Conservation (phyloP, 2,113 vertebrate genomes). For the Athene noctua region DNA sequence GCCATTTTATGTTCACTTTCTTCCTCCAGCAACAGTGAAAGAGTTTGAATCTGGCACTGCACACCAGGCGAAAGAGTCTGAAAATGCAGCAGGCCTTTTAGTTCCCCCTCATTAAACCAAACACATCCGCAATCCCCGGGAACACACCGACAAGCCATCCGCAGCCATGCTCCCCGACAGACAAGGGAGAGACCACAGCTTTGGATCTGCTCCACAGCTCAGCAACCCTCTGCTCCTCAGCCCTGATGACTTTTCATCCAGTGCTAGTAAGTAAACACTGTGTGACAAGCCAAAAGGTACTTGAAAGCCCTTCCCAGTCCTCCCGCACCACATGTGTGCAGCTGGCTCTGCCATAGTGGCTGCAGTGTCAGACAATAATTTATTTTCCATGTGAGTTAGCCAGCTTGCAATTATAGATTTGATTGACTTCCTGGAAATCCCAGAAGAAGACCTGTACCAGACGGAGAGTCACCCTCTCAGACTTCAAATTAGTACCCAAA, state of each 20-base stretch:
- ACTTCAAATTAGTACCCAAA: constrained; percentile 34
- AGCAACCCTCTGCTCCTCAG: not conserved
- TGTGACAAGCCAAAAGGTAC: not conserved
- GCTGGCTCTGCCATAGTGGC: not conserved
- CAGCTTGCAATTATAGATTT: constrained; percentile 3
- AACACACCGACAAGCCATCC: fast-evolving
- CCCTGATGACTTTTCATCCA: not conserved
- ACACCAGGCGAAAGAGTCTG: not conserved
- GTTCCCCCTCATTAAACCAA: not conserved
- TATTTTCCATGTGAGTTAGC: not conserved
- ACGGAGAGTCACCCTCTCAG: not conserved
- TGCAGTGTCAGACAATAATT: not conserved
- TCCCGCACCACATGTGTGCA: fast-evolving
- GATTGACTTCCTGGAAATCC: constrained; percentile 25
- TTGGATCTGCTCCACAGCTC: not conserved
- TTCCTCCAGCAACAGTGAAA: not conserved
- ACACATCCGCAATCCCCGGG: not conserved
- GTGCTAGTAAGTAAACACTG: not conserved
- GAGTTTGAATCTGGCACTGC: not conserved
- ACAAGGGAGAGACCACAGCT: not conserved
- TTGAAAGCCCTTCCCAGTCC: not conserved
- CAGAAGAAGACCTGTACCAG: not conserved
- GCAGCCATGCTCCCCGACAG: fast-evolving
- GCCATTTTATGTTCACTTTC: not conserved
- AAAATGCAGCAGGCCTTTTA: not conserved